Evolutionary conservation across 2,888 invertebrate species (phyloP), one percentile per base, ranked within the genome.

Genomic region (Hydriomena furcata): DNA sequence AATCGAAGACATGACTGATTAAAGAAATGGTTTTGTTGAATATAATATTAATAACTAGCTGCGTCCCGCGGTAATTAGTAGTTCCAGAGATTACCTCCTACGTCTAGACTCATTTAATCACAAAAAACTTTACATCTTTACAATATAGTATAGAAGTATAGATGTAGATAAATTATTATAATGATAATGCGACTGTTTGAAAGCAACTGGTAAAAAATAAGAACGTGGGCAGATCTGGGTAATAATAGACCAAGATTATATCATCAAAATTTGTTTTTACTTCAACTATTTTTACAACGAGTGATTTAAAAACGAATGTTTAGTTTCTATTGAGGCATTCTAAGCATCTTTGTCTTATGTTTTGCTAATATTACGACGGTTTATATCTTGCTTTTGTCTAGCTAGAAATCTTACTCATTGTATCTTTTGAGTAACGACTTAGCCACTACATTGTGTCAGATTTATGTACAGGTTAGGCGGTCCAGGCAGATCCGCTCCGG

Each of bases 401-500:
- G 17, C 11, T 44, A 28, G 47, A 34, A 47, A 49, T 32, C 40
- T 51, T 51, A 25, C 40, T 41, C 10, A 23, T 41, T 36, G 28
- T 41, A 12, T 41, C 8, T 40, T n/a, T 25, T 30, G 11, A 40
- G 34, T 45, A 56, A 68, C 65, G 66, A 60, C 62, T 58, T 55
- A 63, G 61, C 59, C 21, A 30, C 30, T 32, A 37, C 36, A 37
- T 31, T 42, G 36, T 34, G 49, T 32, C 17, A 42, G 36, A 46
- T 52, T 52, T 52, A 52, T 46, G 42, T 44, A 37, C 30, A 12
- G 32, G 55, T 60, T 58, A 61, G 72, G 70, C 69, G 67, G 69
- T 60, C 59, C 61, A 63, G 71, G 76, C 76, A 76, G 13, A 13
- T 24, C 37, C n/a, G 10, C 8, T 13, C 28, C 65, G 45, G 47